Evolutionary conservation across 2,888 invertebrate species (phyloP), one percentile per base, ranked within the genome.

Genomic region (Antitype chi): DNA sequence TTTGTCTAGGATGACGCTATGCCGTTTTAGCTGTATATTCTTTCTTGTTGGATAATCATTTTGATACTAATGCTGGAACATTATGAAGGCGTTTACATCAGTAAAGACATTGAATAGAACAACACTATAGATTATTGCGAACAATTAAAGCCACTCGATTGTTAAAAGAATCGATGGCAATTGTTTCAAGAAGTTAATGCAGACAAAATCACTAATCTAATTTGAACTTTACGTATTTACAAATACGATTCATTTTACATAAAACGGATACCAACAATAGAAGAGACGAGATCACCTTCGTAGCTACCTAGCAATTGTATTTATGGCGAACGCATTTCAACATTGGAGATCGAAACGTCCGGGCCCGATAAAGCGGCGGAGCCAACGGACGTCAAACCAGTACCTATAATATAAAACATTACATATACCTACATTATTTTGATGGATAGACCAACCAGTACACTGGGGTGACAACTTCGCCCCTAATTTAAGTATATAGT

Each of bases 401-500:
- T 63, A 38, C 38, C 38, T 38, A 74, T 80, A 80, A 52, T 59
- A 66, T 72, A 85, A 79, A 23, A 81, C 76, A 71, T 81, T 66
- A 49, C 62, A 49, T 80, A 72, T 75, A 79, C 68, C 43, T 70
- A 73, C 60, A 74, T 84, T 82, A 87, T 82, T 87, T 87, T 87
- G 87, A 87, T 87, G 85, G 85, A 87, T 87, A 81, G 55, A 80
- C 38, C n/a, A n/a, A n/a, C 68, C 57, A 70, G 75, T 71, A 79
- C 68, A 72, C 80, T 81, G 84, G 87, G 87, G 87, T 80, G 87
- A 87, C 85, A 87, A 85, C 79, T 87, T 86, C 85, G 70, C 85
- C 88, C 88, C 87, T 88, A 88, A 88, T 88, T 85, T 88, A 76
- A 83, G 84, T 80, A 78, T 80, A 85, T 85, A 85, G 81, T 84